Evolutionary conservation across 2,888 invertebrate genomes (phyloP).

Genomic region (Tridacna gigas): DNA sequence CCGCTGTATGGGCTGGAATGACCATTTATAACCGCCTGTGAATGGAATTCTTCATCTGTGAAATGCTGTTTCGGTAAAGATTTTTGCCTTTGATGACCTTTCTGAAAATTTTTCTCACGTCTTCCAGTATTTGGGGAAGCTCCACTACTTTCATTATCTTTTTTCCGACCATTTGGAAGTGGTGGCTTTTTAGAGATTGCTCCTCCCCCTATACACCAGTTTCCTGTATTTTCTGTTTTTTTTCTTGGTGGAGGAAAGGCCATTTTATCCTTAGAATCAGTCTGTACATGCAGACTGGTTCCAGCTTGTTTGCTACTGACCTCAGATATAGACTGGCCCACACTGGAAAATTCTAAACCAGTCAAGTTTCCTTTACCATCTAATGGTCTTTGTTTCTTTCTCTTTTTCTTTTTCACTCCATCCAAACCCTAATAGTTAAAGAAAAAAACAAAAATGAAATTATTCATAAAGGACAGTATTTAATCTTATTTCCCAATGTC

Average conservation of each 20-base stretch:
- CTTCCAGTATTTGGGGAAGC: conserved; percentile 36
- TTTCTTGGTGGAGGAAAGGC: background rate
- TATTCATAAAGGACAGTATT: no score
- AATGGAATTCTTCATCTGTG: conserved; percentile 31
- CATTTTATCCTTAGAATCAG: background rate
- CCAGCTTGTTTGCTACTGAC: background rate
- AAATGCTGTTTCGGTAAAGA: conserved; percentile 62
- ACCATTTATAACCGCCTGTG: background rate
- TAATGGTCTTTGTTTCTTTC: conserved; percentile 61
- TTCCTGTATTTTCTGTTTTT: conserved; percentile 15
- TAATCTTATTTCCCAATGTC: no score
- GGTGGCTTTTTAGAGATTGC: conserved; percentile 15
- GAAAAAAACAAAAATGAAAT: no score
- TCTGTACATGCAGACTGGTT: conserved; percentile 4
- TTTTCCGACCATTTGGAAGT: conserved; percentile 31
- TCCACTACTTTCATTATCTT: conserved; percentile 63
- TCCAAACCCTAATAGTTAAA: conserved; percentile 42
- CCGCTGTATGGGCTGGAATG: background rate
- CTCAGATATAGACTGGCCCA: background rate
- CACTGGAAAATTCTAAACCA: background rate
- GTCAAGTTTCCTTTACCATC: conserved; percentile 33
- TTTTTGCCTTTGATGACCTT: conserved; percentile 58
- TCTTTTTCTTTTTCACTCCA: conserved; percentile 64
- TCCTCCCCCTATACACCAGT: conserved; percentile 2
- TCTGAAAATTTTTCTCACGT: conserved; percentile 32